phyloP scores from a whole-genome alignment of 2,113 vertebrate genomes.

The Oriolus oriolus region DNA sequence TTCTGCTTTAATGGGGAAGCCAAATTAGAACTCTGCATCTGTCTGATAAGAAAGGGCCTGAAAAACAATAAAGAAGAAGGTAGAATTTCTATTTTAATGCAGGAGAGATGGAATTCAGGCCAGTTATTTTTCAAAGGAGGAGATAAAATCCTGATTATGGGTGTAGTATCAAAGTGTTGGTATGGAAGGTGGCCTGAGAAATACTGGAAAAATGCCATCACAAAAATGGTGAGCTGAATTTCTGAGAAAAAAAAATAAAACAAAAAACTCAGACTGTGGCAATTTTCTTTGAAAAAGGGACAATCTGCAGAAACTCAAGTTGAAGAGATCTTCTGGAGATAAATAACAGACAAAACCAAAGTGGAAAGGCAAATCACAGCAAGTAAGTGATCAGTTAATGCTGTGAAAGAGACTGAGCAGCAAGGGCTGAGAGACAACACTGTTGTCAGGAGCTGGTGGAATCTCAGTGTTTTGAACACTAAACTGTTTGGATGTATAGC shows the following conservation, averaged over 20 bases:
- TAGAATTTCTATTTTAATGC: not conserved
- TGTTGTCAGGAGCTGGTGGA: not conserved
- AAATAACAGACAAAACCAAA: not conserved
- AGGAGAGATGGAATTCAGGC: not conserved
- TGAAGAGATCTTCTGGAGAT: not conserved
- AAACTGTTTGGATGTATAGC: not conserved
- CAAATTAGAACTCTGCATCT: not conserved
- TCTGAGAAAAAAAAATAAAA: not conserved
- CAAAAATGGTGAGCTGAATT: not conserved
- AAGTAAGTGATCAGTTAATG: not conserved
- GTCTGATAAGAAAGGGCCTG: slow-evolving; percentile 4
- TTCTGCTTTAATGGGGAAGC: slow-evolving; percentile 6
- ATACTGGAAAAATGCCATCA: not conserved
- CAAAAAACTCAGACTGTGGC: not conserved
- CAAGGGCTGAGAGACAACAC: not conserved
- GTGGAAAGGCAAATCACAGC: not conserved
- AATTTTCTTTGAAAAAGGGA: not conserved
- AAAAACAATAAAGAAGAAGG: not conserved
- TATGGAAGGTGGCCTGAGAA: not conserved
- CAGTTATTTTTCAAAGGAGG: not conserved
- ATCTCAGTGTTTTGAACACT: not conserved
- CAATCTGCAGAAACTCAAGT: not conserved
- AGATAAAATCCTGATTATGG: not conserved
- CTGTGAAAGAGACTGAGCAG: not conserved
- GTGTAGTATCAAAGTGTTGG: not conserved